Conservation (phyloP, 1,140 invertebrate species). For the Panonychus citri region DNA sequence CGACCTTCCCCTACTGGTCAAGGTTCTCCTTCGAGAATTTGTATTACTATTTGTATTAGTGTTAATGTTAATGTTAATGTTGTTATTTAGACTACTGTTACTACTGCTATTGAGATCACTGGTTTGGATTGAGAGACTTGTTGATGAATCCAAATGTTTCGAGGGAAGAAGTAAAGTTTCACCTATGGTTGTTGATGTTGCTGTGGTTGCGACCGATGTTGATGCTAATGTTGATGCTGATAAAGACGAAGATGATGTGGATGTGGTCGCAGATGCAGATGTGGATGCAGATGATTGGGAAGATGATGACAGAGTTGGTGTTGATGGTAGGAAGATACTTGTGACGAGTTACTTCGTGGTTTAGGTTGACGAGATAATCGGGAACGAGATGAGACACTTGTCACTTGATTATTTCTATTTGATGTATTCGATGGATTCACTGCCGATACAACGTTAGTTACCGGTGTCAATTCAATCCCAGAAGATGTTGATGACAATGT, state of each 20-base stretch:
- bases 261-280: background rate
- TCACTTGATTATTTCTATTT: background rate
- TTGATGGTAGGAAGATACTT: no score
- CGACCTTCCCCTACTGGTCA: background rate
- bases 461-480: constrained; percentile 2
- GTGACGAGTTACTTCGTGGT: no score
- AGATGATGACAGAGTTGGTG: background rate
- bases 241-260: no score
- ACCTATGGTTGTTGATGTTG: background rate
- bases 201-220: background rate
- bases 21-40: background rate
- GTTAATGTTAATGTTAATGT: no score
- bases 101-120: no score
- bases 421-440: no score
- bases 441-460: background rate
- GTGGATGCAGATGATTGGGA: background rate
- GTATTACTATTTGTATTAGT: background rate
- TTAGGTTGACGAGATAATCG: background rate
- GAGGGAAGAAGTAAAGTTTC: background rate
- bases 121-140: background rate
- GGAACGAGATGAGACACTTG: background rate
- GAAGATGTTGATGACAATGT: background rate
- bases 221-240: background rate
- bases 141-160: background rate
- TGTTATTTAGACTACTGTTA: no score